A percentile compares a stretch with the other conserved stretches of the same genome.
These are phyloP conservation scores for Ptyas mucosa DNA, from an alignment of 2,113 vertebrate genomes.

Conservation along the genomic window DNA sequence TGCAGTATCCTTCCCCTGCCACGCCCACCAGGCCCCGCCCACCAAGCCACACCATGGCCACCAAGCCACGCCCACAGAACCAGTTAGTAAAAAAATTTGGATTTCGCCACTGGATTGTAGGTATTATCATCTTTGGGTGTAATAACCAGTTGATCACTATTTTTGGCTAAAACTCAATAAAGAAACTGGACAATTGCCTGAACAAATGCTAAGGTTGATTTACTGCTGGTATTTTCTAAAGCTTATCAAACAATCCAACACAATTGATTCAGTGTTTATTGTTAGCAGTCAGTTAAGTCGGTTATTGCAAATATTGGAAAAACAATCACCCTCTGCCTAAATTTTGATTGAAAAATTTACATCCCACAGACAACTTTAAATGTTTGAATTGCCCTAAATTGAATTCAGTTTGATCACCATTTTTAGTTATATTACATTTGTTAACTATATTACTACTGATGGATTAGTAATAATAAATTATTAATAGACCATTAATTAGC, in stretches of 20 bases:
- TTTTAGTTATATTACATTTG: neutral
- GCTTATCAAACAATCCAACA: neutral
- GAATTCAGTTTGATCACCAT: neutral
- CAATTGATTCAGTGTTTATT: neutral
- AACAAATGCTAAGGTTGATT: neutral
- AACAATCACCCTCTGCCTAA: neutral
- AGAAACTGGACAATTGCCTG: neutral
- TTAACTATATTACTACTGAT: neutral
- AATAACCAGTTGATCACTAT: neutral
- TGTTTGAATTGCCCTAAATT: neutral
- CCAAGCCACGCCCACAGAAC: too few species aligned
- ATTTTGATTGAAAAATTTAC: neutral
- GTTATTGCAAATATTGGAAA: neutral
- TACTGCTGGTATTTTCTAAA: neutral
- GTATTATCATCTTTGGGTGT: neutral
- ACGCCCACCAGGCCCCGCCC: too few species aligned
- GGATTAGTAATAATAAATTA: neutral
- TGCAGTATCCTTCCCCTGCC: too few species aligned
- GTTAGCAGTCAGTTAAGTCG: neutral
- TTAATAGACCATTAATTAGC: neutral
- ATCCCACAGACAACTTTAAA: neutral
- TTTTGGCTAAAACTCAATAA: neutral
- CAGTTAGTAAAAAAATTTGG: too few species aligned
- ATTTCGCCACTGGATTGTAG: neutral
- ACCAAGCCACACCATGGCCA: too few species aligned